Conservation (phyloP, 2,888 invertebrate genomes). For the Augochlorella aurata region DNA sequence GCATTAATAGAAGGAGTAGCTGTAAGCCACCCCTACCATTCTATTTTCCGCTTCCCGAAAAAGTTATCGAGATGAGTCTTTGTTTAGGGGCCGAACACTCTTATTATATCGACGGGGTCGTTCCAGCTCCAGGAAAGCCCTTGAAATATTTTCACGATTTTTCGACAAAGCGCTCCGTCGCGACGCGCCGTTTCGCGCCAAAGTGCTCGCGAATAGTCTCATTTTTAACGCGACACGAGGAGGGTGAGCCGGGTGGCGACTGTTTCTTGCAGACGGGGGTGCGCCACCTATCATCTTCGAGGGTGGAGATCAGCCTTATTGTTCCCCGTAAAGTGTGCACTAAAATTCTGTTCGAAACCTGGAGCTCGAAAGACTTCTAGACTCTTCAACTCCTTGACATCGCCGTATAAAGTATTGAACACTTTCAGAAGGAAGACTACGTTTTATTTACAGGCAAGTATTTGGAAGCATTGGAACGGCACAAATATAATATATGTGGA, state of each 20-base stretch:
- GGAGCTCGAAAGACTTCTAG: neutral
- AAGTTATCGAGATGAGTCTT: constrained; percentile 59
- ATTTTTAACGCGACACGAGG: constrained; percentile 71
- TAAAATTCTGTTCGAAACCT: neutral
- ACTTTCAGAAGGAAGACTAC: neutral
- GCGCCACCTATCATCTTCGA: constrained; percentile 13
- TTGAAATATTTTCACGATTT: constrained; percentile 78
- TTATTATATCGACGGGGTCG: constrained; percentile 72
- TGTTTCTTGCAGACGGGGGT: constrained; percentile 19
- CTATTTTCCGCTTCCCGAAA: constrained; percentile 69
- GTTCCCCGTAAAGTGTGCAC: neutral
- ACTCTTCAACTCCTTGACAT: neutral
- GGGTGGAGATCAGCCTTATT: neutral
- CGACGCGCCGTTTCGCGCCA: constrained; percentile 70
- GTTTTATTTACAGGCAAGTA: neutral
- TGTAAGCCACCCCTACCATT: constrained; percentile 67
- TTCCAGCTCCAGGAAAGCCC: constrained; percentile 63
- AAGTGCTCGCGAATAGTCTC: constrained; percentile 77
- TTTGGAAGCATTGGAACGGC: no score
- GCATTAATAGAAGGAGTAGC: constrained; percentile 14
- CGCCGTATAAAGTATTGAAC: neutral
- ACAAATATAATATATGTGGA: no score
- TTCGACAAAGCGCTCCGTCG: constrained; percentile 73
- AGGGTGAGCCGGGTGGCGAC: constrained; percentile 26
- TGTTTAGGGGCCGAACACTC: constrained; percentile 38